Evolutionary conservation across 2,888 invertebrate genomes (phyloP), one percentile per base, ranked within the genome.

Genomic region (Lucinisca nassula): DNA sequence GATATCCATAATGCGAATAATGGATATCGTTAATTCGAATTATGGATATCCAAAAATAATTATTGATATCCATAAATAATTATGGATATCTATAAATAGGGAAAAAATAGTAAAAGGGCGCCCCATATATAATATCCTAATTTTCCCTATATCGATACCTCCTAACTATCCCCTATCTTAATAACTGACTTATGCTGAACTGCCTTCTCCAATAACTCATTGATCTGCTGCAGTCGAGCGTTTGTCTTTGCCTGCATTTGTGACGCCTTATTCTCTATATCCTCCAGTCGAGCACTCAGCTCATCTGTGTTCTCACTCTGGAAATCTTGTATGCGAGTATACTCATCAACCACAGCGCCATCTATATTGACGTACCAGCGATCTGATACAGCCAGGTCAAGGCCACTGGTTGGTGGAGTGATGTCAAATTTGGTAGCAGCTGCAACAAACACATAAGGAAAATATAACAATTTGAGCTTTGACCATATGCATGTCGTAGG

Each of bases 291-390:
- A 30, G 83, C 82, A 21, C 79, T 73, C 1, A 88, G 72, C 30
- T 78, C 80, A 40, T 90, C 90, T 30, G 81, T 67, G 8, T 27
- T 73, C 0, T 79, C 40, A 38, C 82, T 76, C 24, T 78, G 82
- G 35, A 67, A 24, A n/a, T 80, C 82, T 24, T 75, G 85, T n/a
- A 86, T 80, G 14, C 80, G 83, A 77, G 81, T 79, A 30, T 79
- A 88, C 27, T 88, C 51, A n/a, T 85, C 75, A 32, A 82, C 82
- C 58, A 55, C 51, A 1, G 73, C 40, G 14, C 79, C 82, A 35
- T 73, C 51, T 61, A 90, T 86, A 10, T 49, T 77, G 21, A 90
- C 82, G 61, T 82, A 88, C 90, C 90, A 90, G 14, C 90, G 24
- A 10, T 35, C 67, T 1, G 67, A 21, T 35, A 21, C 4, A 21